Conservation (phyloP, 2,888 invertebrate genomes). For the Agrochola lychnidis region DNA sequence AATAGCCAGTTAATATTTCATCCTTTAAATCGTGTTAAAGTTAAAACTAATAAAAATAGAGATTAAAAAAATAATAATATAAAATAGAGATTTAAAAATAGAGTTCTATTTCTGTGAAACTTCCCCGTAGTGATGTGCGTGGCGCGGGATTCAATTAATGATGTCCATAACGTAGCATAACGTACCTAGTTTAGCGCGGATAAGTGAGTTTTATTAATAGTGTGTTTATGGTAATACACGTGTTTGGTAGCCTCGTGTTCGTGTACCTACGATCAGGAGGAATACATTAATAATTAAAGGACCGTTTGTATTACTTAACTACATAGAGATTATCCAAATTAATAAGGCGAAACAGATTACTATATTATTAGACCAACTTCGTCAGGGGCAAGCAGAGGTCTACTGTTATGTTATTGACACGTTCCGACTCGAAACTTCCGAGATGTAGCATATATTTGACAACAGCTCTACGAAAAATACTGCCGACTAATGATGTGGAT, state of each 20-base stretch:
- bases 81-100: too few species aligned
- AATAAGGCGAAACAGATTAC: neutral
- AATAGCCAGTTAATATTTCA: neutral
- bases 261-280: neutral
- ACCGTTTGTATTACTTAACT: neutral
- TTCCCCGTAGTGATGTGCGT: constrained; percentile 18
- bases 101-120: constrained; percentile 29
- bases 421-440: neutral
- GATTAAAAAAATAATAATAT: too few species aligned
- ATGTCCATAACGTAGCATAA: constrained; percentile 30
- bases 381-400: neutral
- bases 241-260: constrained; percentile 13
- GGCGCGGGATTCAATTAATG: constrained; percentile 34
- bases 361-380: neutral
- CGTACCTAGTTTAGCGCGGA: constrained; percentile 5
- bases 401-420: neutral
- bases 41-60: constrained; percentile 10
- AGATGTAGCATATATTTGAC: neutral
- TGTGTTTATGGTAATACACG: constrained; percentile 54
- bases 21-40: constrained; percentile 1
- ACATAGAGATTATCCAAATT: neutral
- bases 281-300: constrained; percentile 28
- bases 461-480: neutral
- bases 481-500: neutral
- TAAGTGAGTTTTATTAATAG: constrained; percentile 49